Base-by-base conservation (phyloP, 2,797 vertebrate species). In the Pipistrellus pipistrellus region DNA sequence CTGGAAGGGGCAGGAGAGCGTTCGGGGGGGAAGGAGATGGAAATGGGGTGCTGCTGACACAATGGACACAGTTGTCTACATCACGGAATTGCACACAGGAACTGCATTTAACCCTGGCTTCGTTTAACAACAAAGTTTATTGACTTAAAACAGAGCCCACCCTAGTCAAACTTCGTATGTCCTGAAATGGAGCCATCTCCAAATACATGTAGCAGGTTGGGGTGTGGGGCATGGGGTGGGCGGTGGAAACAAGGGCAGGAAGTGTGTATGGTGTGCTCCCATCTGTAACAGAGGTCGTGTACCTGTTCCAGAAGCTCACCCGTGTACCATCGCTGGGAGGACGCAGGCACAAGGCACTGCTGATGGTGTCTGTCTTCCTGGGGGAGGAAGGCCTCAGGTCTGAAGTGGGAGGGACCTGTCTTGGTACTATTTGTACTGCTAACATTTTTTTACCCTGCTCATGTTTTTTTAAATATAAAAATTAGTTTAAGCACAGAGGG, bases 391-490 rank as follows among this genome's bases (percentile, higher is more conserved):
- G 73, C 30, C 38, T 82, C 44, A 27, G 66, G 57, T 55, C 66
- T 78, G 4, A 83, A 21, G 3, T 13, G 23, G 32, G 59, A 92
- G 27, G n/a, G n/a, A 25, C 8, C 80, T 3, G 21, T 62, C 64
- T 77, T 21, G 12, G 1, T 27, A 44, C 51, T 13, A n/a, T 95
- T 66, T 32, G 30, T 55, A 15, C 14, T 25, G 2, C 20, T 72
- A n/a, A 12, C 35, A 90, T 88, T 90, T 48, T 93, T 89, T 46
- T 59, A 55, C n/a, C n/a, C 32, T 83, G 35, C 71, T 94, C n/a
- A n/a, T 71, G 41, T 35, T 35, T 59, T 59, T 91, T 75, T 77
- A 64, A 72, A n/a, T 21, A 55, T 66, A 41, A 82, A 94, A 84
- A 30, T 20, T 57, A 77, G n/a, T 72, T 71, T 41, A 64, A 32